A percentile compares a stretch with the other conserved stretches of the same genome.
Evolutionary conservation across 2,888 invertebrate species (phyloP).

Genomic region (Petrolisthes cinctipes): DNA sequence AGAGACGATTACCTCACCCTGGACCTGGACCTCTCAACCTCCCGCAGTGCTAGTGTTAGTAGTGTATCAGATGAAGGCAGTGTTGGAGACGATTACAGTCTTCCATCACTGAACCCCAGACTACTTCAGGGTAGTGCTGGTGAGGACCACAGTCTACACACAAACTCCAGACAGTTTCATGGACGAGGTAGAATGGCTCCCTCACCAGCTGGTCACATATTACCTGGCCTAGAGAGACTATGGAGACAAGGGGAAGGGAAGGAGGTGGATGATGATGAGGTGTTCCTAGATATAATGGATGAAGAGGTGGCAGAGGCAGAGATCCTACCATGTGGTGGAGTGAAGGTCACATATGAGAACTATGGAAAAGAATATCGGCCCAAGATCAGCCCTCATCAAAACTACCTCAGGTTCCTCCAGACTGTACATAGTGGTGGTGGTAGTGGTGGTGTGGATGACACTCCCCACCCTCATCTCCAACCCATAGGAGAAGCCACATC

Average conservation of each 20-base stretch:
- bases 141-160: background rate
- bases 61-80: constrained; percentile 34
- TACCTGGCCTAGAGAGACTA: background rate
- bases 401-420: constrained; percentile 58
- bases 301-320: constrained; percentile 62
- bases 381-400: constrained; percentile 57
- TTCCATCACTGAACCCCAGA: no score
- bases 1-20: constrained; percentile 60
- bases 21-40: constrained; percentile 54
- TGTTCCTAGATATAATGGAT: constrained; percentile 33
- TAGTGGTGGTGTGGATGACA: background rate
- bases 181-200: background rate
- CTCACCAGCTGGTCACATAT: background rate
- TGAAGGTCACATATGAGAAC: constrained; percentile 65
- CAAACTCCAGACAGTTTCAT: background rate
- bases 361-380: constrained; percentile 56
- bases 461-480: background rate
- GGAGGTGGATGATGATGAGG: constrained; percentile 19
- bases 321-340: constrained; percentile 52
- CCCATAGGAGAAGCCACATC: constrained; percentile 10
- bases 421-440: constrained; percentile 38
- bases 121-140: background rate
- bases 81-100: constrained; percentile 9
- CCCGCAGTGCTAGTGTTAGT: constrained; percentile 49
- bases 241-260: constrained; percentile 4